phyloP scores from a whole-genome alignment of 2,113 vertebrate genomes.

The Ovibos moschatus region DNA sequence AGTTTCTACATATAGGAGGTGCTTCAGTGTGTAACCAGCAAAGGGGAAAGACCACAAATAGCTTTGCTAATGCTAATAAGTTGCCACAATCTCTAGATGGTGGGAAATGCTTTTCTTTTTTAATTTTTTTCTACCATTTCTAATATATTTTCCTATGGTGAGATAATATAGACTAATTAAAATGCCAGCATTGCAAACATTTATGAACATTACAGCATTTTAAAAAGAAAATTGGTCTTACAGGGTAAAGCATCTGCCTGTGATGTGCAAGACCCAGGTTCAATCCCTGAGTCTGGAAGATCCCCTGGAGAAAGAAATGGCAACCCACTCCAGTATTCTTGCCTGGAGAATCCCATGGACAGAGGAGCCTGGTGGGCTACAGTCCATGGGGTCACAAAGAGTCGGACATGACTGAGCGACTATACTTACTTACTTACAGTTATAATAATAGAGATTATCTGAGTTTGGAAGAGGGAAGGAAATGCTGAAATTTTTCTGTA shows the following conservation, averaged over 20 bases:
- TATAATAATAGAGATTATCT: neutral
- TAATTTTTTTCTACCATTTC: neutral
- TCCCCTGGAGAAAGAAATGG: no score
- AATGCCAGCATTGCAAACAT: neutral
- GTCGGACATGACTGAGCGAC: no score
- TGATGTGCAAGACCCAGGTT: no score
- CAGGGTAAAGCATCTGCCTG: no score
- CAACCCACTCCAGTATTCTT: no score
- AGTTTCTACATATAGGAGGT: neutral
- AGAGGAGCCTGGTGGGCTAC: no score
- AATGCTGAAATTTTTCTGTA: rapidly evolving
- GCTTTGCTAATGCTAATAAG: neutral
- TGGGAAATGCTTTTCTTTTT: neutral
- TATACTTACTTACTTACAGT: neutral
- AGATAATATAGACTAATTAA: neutral
- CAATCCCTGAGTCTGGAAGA: no score
- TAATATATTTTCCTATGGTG: neutral
- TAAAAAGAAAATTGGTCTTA: neutral
- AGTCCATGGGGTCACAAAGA: no score
- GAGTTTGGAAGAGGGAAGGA: neutral
- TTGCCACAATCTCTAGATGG: neutral
- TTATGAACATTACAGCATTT: neutral
- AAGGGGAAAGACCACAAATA: neutral
- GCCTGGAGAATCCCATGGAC: no score
- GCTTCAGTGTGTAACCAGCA: neutral